These are phyloP conservation scores for Garra rufa DNA, from an alignment of 2,113 vertebrate species.

Conservation along the genomic window DNA sequence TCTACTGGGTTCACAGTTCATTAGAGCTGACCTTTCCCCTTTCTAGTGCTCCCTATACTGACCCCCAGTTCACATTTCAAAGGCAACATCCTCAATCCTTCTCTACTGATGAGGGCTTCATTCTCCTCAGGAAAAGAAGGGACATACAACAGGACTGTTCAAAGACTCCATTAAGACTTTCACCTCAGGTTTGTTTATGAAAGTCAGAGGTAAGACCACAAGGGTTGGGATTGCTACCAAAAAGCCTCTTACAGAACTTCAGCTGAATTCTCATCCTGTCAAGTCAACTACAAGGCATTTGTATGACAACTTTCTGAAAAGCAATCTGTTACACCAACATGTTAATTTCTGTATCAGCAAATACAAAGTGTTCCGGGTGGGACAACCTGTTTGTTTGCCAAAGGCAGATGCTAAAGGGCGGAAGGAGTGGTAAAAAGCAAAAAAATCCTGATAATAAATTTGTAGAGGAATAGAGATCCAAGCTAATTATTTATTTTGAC, in stretches of 20 bases:
- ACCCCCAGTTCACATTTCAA: constrained; percentile 44
- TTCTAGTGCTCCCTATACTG: constrained; percentile 24
- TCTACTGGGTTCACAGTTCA: constrained; percentile 23
- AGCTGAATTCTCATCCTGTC: neutral
- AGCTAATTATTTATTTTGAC: neutral
- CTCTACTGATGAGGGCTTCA: constrained; percentile 37
- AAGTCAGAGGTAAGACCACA: neutral
- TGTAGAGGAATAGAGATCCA: neutral
- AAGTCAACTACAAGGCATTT: neutral
- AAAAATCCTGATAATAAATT: neutral
- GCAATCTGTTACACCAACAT: neutral
- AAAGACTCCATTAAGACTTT: constrained; percentile 16
- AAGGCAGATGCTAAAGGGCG: neutral
- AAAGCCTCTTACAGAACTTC: neutral
- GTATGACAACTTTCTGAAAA: neutral
- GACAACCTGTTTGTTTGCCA: neutral
- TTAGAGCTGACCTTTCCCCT: constrained; percentile 44
- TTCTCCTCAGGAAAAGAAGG: constrained; percentile 16
- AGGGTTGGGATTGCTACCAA: neutral
- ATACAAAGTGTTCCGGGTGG: neutral
- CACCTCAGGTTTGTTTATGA: constrained; percentile 23
- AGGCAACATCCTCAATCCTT: constrained; percentile 27
- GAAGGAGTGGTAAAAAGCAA: constrained; percentile 13
- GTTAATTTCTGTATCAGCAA: neutral
- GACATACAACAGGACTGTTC: neutral